A percentile compares a stretch with the other conserved stretches of the same genome.
These are phyloP conservation scores for Columba janthina DNA, from an alignment of 2,113 vertebrate species.

Conservation along the genomic window DNA sequence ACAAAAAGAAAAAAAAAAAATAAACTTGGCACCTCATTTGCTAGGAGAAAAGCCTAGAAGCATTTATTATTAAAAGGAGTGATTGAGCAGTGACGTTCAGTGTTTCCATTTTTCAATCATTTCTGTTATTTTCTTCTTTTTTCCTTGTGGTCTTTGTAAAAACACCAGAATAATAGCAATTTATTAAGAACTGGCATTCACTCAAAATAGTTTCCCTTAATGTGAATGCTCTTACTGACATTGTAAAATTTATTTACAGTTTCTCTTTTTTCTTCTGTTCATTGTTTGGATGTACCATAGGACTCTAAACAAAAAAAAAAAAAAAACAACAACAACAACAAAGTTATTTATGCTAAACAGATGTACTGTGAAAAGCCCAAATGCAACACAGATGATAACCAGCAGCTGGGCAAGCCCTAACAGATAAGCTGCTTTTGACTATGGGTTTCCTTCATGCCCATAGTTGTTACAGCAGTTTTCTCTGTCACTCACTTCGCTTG, in stretches of 20 bases:
- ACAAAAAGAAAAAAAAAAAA: background rate
- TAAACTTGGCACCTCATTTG: background rate
- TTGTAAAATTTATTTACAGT: conserved; percentile 53
- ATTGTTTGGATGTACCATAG: conserved; percentile 49
- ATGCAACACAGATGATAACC: background rate
- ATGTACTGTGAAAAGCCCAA: conserved; percentile 13
- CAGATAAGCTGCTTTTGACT: conserved; percentile 8
- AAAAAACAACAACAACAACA: background rate
- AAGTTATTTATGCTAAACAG: conserved; percentile 43
- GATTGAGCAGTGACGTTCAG: conserved; percentile 25
- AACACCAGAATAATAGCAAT: conserved; percentile 59
- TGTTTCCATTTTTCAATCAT: conserved; percentile 11
- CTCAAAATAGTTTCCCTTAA: conserved; percentile 57
- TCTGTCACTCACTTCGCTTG: background rate
- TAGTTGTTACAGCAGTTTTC: background rate
- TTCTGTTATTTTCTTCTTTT: background rate
- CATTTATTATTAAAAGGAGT: conserved; percentile 41
- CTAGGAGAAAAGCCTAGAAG: conserved; percentile 34
- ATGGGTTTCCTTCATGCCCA: background rate
- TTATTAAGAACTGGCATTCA: conserved; percentile 57
- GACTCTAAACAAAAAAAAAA: conserved; percentile 1
- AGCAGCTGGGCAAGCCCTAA: background rate
- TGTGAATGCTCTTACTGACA: conserved; percentile 53
- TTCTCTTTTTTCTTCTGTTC: conserved; percentile 53
- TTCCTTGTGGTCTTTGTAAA: conserved; percentile 51